Evolutionary conservation across 2,797 vertebrate species (phyloP).

Genomic region (Lophius americanus): DNA sequence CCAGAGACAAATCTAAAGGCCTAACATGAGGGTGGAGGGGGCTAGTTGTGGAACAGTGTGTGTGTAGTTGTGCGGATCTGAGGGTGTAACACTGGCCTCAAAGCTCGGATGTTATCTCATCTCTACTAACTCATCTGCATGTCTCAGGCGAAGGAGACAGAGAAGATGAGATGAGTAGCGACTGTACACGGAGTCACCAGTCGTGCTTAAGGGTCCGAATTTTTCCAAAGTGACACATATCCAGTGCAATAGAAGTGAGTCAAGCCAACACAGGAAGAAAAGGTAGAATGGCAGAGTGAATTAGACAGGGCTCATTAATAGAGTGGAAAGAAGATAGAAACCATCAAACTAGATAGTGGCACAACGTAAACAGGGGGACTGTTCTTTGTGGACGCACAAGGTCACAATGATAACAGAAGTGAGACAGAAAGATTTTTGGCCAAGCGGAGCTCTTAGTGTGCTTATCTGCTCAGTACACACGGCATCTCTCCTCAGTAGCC

Average conservation of each 20-base stretch:
- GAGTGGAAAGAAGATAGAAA: slow-evolving; percentile 50
- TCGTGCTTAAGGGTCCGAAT: slow-evolving; percentile 61
- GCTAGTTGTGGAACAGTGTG: slow-evolving; percentile 41
- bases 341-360: slow-evolving; percentile 51
- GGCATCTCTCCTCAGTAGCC: slow-evolving; percentile 36
- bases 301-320: slow-evolving; percentile 29
- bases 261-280: slow-evolving; percentile 30
- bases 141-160: slow-evolving; percentile 53
- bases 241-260: slow-evolving; percentile 50
- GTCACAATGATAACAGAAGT: slow-evolving; percentile 51
- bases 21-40: slow-evolving; percentile 58
- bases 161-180: slow-evolving; percentile 68
- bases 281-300: slow-evolving; percentile 33
- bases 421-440: slow-evolving; percentile 41
- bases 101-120: slow-evolving; percentile 64
- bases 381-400: slow-evolving; percentile 46
- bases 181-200: slow-evolving; percentile 72
- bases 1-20: slow-evolving; percentile 72
- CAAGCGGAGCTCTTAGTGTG: slow-evolving; percentile 50
- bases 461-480: slow-evolving; percentile 29
- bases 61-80: slow-evolving; percentile 23
- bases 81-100: slow-evolving; percentile 39
- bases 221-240: slow-evolving; percentile 66
- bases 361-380: slow-evolving; percentile 40
- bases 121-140: slow-evolving; percentile 53